Evolutionary conservation across 2,888 invertebrate genomes (phyloP).

Genomic region (Druceiella hillmani): DNA sequence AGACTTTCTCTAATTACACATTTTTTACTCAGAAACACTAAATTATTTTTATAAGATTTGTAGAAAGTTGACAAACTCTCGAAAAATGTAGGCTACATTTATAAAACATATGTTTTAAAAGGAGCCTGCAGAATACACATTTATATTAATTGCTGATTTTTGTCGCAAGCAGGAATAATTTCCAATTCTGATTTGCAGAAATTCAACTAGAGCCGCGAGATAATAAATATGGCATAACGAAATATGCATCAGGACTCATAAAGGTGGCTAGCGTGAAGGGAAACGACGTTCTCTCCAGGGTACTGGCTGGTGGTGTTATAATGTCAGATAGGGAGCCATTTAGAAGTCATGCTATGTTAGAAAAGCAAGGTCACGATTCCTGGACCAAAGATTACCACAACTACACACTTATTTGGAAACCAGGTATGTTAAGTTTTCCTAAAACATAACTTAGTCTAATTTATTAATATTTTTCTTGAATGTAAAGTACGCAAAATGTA

Average conservation of each 20-base stretch:
- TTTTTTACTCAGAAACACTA: too few species aligned
- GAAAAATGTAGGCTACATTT: too few species aligned
- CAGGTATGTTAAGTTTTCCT: constrained; percentile 38
- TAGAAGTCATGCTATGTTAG: constrained; percentile 34
- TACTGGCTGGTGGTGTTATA: constrained; percentile 37
- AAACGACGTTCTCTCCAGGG: constrained; percentile 45
- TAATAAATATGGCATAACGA: constrained; percentile 55
- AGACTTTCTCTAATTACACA: too few species aligned
- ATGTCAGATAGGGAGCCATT: constrained; percentile 41
- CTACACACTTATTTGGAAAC: constrained; percentile 64
- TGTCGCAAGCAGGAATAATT: too few species aligned
- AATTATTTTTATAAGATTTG: too few species aligned
- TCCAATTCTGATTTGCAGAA: constrained; percentile 50
- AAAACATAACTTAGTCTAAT: too few species aligned
- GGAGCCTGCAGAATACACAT: too few species aligned
- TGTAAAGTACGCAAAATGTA: too few species aligned
- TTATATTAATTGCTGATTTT: too few species aligned
- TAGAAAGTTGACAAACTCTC: too few species aligned
- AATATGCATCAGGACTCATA: constrained; percentile 65
- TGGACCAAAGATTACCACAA: constrained; percentile 62
- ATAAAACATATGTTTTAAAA: too few species aligned
- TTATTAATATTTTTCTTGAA: too few species aligned
- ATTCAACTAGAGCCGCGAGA: constrained; percentile 61
- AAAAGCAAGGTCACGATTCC: constrained; percentile 38
- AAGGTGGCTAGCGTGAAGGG: constrained; percentile 67